These are phyloP conservation scores for Glareola pratincola DNA, from an alignment of 2,113 vertebrate genomes.

Conservation along the genomic window DNA sequence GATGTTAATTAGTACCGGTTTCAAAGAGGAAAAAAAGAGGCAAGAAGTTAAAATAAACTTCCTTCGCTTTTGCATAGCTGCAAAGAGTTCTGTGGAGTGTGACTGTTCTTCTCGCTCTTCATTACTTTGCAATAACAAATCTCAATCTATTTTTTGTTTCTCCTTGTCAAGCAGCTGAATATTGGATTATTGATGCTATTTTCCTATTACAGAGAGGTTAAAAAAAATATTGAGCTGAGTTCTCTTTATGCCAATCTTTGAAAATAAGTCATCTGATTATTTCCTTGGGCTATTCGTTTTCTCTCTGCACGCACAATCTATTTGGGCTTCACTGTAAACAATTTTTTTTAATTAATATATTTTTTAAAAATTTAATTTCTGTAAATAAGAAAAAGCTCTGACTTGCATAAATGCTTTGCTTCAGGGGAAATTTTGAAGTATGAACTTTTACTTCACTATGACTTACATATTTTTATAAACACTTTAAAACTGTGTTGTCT, in stretches of 20 bases:
- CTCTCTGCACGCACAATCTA: not conserved
- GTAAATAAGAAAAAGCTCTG: not conserved
- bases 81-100: not conserved
- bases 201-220: not conserved
- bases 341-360: not conserved
- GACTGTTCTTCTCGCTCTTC: not conserved
- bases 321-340: not conserved
- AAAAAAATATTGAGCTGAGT: not conserved
- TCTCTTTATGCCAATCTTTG: not conserved
- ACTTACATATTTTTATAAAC: not conserved
- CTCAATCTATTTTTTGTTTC: not conserved
- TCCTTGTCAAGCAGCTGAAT: not conserved
- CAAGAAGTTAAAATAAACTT: not conserved
- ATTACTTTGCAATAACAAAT: not conserved
- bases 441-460: not conserved
- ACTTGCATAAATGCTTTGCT: not conserved
- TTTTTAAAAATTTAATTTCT: not conserved
- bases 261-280: not conserved
- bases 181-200: not conserved
- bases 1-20: not conserved
- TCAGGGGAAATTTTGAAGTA: not conserved
- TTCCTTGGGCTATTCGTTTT: not conserved
- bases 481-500: not conserved
- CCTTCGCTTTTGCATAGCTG: not conserved
- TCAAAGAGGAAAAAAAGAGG: no score